Percentiles rank a stretch among this genome's conserved stretches.
Conservation (phyloP, 2,113 vertebrate species). For the Morone chrysops region DNA sequence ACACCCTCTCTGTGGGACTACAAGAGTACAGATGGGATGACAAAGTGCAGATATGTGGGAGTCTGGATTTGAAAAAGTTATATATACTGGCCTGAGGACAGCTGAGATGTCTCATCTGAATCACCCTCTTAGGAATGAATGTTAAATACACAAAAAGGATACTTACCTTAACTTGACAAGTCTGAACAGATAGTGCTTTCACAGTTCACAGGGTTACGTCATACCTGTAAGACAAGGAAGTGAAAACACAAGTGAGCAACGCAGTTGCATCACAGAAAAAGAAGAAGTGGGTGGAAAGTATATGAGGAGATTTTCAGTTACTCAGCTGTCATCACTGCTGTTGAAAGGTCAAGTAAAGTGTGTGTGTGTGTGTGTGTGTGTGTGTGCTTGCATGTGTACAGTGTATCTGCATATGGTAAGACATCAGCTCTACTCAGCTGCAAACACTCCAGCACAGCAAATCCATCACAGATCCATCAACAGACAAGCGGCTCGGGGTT, state of each 20-base stretch:
- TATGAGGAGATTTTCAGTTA: slow-evolving; percentile 62
- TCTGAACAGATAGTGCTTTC: slow-evolving; percentile 49
- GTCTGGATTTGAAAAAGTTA: slow-evolving; percentile 41
- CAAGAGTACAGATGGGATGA: slow-evolving; percentile 50
- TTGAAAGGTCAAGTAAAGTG: slow-evolving; percentile 67
- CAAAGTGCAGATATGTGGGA: slow-evolving; percentile 42
- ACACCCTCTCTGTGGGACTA: slow-evolving; percentile 39
- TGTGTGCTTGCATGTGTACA: neutral
- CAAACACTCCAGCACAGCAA: slow-evolving; percentile 60
- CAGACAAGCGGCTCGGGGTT: slow-evolving; percentile 45
- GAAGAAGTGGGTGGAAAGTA: slow-evolving; percentile 78
- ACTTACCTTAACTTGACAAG: slow-evolving; percentile 52
- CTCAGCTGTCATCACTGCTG: slow-evolving; percentile 61
- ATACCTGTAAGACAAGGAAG: slow-evolving; percentile 70
- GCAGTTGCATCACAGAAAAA: slow-evolving; percentile 67
- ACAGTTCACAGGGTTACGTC: slow-evolving; percentile 52
- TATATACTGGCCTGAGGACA: slow-evolving; percentile 5
- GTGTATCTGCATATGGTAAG: slow-evolving; percentile 47
- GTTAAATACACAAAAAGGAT: slow-evolving; percentile 43
- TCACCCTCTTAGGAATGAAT: slow-evolving; percentile 40
- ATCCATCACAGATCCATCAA: slow-evolving; percentile 64
- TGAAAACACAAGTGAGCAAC: slow-evolving; percentile 70
- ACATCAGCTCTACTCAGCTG: slow-evolving; percentile 51
- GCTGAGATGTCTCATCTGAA: slow-evolving; percentile 16
- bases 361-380: slow-evolving; percentile 17